Base-by-base conservation (phyloP, 2,113 vertebrate species). In the Fukomys damarensis region DNA sequence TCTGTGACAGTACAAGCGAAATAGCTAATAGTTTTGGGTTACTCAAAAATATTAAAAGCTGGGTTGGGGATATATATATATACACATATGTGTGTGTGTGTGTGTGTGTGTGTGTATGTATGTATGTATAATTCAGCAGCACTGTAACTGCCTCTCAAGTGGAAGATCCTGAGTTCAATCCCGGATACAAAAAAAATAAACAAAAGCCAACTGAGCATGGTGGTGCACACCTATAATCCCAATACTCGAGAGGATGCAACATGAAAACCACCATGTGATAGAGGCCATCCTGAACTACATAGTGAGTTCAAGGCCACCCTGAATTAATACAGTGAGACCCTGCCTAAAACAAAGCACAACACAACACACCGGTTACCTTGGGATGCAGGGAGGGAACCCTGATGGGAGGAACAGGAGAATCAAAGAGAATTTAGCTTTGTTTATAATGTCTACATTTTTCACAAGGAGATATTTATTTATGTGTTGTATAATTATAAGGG, bases 361-460 rank as follows among this genome's bases (percentile, higher is more conserved):
- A n/a, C 26, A 46, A 46, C 26, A 68, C 66, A 30, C 41, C 52
- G 26, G 43, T 88, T 91, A 89, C 35, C 26, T 81, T 49, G 54
- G 66, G n/a, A 46, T 94, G 24, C 41, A 81, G 43, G 46, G 41
- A 52, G 52, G 54, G 38, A 49, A 80, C 49, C 38, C 19, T 49
- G 61, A 65, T 66, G 81, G 46, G 6, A 93, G 20, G 56, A 86
- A 35, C 10, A 92, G 43, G 63, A 92, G 59, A n/a, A 22, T 79
- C 26, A 72, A 74, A 80, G 43, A 43, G 26, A 91, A 74, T 72
- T 88, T 84, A 65, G 46, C 43, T 95, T 93, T 70, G 82, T 79
- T 46, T 81, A 43, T 58, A 68, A 58, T 28, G 41, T 87, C 86
- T 66, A 66, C n/a, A 41, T 79, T 88, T 95, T 91, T 97, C 84